Percentiles rank a stretch among this genome's conserved stretches.
Evolutionary conservation across 2,888 invertebrate species (phyloP).

Genomic region (Apamea sordens): DNA sequence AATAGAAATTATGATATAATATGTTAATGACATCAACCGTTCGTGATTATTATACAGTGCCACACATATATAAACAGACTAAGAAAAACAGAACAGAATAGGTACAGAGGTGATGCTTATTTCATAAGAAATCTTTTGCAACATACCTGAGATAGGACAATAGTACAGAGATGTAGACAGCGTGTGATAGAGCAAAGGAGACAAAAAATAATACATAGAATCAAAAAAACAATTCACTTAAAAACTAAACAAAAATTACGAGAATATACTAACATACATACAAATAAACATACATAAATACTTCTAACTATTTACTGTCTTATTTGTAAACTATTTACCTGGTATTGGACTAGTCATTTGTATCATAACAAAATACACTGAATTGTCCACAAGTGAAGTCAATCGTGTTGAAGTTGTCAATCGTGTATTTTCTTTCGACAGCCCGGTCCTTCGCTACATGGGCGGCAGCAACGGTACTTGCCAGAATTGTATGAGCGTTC

Average conservation of each 20-base stretch:
- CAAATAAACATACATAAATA: too few species aligned
- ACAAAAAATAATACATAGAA: too few species aligned
- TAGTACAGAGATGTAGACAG: too few species aligned
- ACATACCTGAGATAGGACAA: too few species aligned
- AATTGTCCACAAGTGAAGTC: background rate
- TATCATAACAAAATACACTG: background rate
- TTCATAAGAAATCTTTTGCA: too few species aligned
- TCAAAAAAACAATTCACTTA: too few species aligned
- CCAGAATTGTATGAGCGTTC: constrained; percentile 97
- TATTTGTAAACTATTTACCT: constrained; percentile 4
- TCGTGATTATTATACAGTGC: background rate
- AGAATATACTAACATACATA: too few species aligned
- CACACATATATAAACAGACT: too few species aligned
- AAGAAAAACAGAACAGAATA: too few species aligned
- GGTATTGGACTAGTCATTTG: background rate
- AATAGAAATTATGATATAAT: background rate
- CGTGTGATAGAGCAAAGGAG: too few species aligned
- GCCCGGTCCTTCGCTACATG: constrained; percentile 93
- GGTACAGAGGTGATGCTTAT: too few species aligned
- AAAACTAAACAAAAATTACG: too few species aligned
- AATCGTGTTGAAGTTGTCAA: constrained; percentile 8
- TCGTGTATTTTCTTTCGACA: constrained; percentile 72
- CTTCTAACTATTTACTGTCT: background rate
- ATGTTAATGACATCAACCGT: background rate
- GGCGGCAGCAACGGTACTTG: constrained; percentile 90